Evolutionary conservation across 2,797 vertebrate species (phyloP).

Genomic region (Pangasius macronema): DNA sequence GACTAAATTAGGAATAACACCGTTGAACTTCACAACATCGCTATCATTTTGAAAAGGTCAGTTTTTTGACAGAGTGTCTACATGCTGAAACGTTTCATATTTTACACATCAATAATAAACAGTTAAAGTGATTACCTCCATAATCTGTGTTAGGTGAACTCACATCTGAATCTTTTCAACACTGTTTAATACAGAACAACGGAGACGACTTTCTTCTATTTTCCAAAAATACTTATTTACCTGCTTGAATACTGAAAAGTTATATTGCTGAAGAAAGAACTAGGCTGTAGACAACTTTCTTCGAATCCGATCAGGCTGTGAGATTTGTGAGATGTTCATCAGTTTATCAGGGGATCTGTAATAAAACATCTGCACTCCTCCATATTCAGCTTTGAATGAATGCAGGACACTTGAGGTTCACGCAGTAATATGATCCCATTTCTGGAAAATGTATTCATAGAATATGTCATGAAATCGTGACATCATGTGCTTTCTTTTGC

Average conservation of each 20-base stretch:
- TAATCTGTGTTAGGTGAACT: not conserved
- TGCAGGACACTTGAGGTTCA: not conserved
- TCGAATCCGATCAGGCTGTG: not conserved
- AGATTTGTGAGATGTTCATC: not conserved
- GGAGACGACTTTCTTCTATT: not conserved
- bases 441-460: not conserved
- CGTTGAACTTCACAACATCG: not conserved
- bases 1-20: not conserved
- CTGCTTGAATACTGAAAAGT: no score
- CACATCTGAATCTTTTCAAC: not conserved
- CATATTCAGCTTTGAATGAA: not conserved
- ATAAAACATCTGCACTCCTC: not conserved
- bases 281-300: not conserved
- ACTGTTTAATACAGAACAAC: not conserved
- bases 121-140: not conserved
- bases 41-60: not conserved
- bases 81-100: not conserved
- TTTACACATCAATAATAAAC: not conserved
- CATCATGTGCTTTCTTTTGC: not conserved
- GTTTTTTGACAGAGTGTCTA: not conserved
- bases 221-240: not conserved
- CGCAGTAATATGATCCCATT: not conserved
- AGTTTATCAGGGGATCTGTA: not conserved
- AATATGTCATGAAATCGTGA: not conserved
- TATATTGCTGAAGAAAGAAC: not conserved